Conservation (phyloP, 2,797 vertebrate species). For the Rousettus madagascariensis region DNA sequence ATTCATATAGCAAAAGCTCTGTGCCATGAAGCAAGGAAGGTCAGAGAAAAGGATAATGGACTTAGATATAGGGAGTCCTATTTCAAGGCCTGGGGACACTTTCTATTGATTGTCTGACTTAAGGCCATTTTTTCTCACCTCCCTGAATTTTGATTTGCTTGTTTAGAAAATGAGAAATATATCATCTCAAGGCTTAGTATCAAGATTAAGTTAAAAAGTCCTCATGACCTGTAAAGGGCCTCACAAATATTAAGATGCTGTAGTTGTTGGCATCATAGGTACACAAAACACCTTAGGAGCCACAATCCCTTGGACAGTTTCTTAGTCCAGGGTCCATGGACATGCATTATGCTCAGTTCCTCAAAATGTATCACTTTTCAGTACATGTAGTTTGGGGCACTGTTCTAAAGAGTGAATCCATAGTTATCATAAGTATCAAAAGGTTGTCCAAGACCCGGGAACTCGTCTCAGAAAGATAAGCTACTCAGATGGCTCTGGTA, state of each 20-base stretch:
- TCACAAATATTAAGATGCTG: not conserved
- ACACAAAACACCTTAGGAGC: not conserved
- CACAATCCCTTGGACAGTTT: not conserved
- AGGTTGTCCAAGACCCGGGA: not conserved
- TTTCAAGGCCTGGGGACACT: not conserved
- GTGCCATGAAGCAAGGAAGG: not conserved
- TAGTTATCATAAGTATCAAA: not conserved
- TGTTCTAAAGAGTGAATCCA: not conserved
- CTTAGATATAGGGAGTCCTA: not conserved
- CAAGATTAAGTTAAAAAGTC: not conserved
- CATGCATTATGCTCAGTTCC: not conserved
- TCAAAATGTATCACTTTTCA: not conserved
- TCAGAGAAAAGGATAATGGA: not conserved
- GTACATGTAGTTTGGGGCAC: not conserved
- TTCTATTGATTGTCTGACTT: not conserved
- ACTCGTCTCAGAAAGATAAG: not conserved
- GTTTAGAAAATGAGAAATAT: not conserved
- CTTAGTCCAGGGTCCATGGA: not conserved
- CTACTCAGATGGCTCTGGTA: not conserved
- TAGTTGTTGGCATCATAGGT: not conserved
- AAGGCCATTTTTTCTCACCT: not conserved
- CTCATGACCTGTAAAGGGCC: not conserved
- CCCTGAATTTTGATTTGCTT: not conserved
- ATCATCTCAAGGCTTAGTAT: not conserved
- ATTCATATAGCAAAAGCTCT: not conserved